Conservation (phyloP, 1,140 invertebrate species). For the Drosophila guanche region DNA sequence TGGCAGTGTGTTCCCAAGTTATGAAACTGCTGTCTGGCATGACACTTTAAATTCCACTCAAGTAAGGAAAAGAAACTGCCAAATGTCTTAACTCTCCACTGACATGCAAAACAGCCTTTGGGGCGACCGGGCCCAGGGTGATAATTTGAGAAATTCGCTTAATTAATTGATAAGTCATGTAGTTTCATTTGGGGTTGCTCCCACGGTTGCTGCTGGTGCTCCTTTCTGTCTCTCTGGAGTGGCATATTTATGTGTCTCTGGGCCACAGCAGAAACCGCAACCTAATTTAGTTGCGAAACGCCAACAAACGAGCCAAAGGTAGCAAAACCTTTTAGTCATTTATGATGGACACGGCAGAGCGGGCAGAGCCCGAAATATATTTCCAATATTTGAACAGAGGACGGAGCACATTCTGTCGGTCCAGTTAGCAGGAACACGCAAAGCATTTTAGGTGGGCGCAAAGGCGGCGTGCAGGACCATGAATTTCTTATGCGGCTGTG, state of each 20-base stretch:
- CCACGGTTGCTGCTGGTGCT: neutral
- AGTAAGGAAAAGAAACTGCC: conserved; percentile 1
- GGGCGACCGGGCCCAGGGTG: conserved; percentile 36
- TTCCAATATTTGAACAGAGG: conserved; percentile 31
- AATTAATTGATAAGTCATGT: conserved; percentile 77
- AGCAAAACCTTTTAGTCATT: conserved; percentile 72
- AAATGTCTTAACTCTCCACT: conserved; percentile 50
- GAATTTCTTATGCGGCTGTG: conserved; percentile 67
- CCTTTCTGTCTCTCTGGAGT: conserved; percentile 2
- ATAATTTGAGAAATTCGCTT: conserved; percentile 76
- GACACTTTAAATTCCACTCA: conserved; percentile 54
- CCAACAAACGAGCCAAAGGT: conserved; percentile 58
- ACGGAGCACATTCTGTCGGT: conserved; percentile 24
- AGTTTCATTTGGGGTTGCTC: conserved; percentile 26
- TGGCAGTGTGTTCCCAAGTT: conserved; percentile 31
- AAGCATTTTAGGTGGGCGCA: conserved; percentile 68
- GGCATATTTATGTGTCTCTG: conserved; percentile 67
- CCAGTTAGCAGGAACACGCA: conserved; percentile 67
- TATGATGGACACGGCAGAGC: conserved; percentile 48
- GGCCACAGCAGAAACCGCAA: conserved; percentile 44
- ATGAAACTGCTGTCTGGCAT: conserved; percentile 56
- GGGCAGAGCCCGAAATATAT: conserved; percentile 18
- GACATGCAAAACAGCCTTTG: conserved; percentile 59
- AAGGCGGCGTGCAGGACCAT: conserved; percentile 70
- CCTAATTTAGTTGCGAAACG: conserved; percentile 60